Percentiles rank a stretch among this genome's conserved stretches.
Conservation (phyloP, 2,888 invertebrate genomes). For the Drosophila anomalata region DNA sequence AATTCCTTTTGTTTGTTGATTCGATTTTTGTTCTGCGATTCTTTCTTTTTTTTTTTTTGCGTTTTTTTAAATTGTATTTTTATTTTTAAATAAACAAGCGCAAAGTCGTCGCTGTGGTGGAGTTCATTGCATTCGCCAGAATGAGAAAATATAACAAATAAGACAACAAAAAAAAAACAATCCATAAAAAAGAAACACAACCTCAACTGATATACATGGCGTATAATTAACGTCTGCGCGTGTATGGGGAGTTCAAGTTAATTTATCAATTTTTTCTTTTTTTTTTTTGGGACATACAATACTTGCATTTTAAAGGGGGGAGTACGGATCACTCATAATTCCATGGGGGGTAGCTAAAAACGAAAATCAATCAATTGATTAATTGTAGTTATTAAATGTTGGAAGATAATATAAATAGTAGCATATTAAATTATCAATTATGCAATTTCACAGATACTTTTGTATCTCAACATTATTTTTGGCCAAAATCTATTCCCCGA, state of each 20-base stretch:
- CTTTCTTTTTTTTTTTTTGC: slow-evolving; percentile 29
- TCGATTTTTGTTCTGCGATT: slow-evolving; percentile 29
- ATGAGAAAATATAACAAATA: slow-evolving; percentile 37
- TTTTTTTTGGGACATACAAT: slow-evolving; percentile 15
- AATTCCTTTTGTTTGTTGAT: slow-evolving; percentile 70
- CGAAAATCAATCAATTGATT: slow-evolving; percentile 36
- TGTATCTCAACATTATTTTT: not conserved
- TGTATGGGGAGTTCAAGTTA: slow-evolving; percentile 63
- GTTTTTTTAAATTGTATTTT: slow-evolving; percentile 55
- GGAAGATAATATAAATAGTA: not conserved
- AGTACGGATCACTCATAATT: slow-evolving; percentile 8
- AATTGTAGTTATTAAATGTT: slow-evolving; percentile 22
- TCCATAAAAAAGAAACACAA: slow-evolving; percentile 43
- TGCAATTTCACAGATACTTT: too few species aligned
- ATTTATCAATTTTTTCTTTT: slow-evolving; percentile 58
- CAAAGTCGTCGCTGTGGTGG: slow-evolving; percentile 58
- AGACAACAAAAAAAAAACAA: slow-evolving; percentile 38
- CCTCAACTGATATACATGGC: slow-evolving; percentile 39
- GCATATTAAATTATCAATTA: not conserved
- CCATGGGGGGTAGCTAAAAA: not conserved
- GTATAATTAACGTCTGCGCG: slow-evolving; percentile 49
- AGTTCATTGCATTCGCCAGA: slow-evolving; percentile 76
- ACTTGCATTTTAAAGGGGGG: slow-evolving; percentile 20
- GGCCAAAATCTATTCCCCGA: not conserved
- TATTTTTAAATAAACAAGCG: slow-evolving; percentile 76